Evolutionary conservation across 2,113 vertebrate genomes (phyloP).

Genomic region (Cettia cetti): DNA sequence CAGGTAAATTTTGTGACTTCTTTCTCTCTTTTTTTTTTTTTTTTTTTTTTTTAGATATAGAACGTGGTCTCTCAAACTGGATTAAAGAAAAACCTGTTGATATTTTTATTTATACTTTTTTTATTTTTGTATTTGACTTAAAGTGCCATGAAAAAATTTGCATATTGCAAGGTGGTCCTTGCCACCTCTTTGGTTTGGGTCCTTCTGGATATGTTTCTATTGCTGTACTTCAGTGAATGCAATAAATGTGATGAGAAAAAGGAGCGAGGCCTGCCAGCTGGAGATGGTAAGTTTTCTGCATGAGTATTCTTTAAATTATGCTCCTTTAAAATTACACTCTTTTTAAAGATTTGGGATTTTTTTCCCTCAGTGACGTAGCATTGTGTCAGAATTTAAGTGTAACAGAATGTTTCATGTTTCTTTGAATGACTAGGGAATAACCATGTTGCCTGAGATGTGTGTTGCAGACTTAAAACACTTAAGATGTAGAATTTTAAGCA

Average conservation of each 20-base stretch:
- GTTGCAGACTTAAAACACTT: neutral
- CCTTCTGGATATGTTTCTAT: conserved; percentile 97
- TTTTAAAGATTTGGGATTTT: neutral
- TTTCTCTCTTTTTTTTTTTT: neutral
- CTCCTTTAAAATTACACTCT: neutral
- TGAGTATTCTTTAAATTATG: neutral
- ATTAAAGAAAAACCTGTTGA: conserved; percentile 67
- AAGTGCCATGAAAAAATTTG: conserved; percentile 96
- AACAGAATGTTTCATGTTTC: neutral
- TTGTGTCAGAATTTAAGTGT: neutral
- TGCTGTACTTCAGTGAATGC: conserved; percentile 99
- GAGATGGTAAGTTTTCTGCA: conserved; percentile 75
- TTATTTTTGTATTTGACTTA: conserved; percentile 73
- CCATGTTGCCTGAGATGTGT: neutral
- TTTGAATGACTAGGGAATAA: neutral
- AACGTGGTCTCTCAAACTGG: conserved; percentile 65
- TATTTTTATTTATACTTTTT: conserved; percentile 76
- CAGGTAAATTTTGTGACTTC: neutral
- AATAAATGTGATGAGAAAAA: conserved; percentile 98
- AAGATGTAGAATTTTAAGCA: neutral
- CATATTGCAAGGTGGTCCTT: conserved; percentile 98
- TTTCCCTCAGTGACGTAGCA: fast-evolving
- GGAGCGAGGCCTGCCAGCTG: conserved; percentile 87
- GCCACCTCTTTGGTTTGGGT: conserved; percentile 99
- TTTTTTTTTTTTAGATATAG: conserved; percentile 55